Evolutionary conservation across 2,797 vertebrate species (phyloP).

Genomic region (Parauchenoglanis ngamensis): DNA sequence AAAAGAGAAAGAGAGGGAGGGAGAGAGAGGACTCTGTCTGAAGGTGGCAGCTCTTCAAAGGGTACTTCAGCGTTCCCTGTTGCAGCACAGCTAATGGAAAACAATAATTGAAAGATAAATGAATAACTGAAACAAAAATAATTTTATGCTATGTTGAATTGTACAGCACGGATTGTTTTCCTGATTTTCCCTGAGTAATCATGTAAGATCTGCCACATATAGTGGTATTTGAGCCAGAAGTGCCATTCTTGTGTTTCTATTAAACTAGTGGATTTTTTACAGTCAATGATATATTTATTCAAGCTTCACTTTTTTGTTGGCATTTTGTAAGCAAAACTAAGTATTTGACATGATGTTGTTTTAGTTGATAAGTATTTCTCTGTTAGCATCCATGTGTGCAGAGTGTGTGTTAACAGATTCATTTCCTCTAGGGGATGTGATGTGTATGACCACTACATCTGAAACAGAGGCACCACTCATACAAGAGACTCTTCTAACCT

Average conservation of each 20-base stretch:
- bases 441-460: constrained; percentile 11
- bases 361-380: not conserved
- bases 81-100: constrained; percentile 41
- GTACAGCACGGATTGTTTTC: not conserved
- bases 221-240: not conserved
- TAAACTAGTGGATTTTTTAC: not conserved
- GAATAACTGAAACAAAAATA: not conserved
- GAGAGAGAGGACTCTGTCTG: not conserved
- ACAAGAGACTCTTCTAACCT: constrained; percentile 20
- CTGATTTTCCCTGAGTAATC: not conserved
- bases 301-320: not conserved
- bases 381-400: not conserved
- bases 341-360: not conserved
- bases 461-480: constrained; percentile 46
- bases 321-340: not conserved
- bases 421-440: constrained; percentile 32
- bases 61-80: not conserved
- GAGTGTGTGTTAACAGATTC: not conserved
- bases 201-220: not conserved
- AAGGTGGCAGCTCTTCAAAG: constrained; percentile 44
- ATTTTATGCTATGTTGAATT: not conserved
- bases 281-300: not conserved
- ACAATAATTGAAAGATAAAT: not conserved
- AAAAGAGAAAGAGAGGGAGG: not conserved
- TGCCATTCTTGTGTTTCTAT: not conserved